A percentile compares a stretch with the other conserved stretches of the same genome.
Evolutionary conservation across 2,888 invertebrate genomes (phyloP).

Genomic region (Andrena camellia): DNA sequence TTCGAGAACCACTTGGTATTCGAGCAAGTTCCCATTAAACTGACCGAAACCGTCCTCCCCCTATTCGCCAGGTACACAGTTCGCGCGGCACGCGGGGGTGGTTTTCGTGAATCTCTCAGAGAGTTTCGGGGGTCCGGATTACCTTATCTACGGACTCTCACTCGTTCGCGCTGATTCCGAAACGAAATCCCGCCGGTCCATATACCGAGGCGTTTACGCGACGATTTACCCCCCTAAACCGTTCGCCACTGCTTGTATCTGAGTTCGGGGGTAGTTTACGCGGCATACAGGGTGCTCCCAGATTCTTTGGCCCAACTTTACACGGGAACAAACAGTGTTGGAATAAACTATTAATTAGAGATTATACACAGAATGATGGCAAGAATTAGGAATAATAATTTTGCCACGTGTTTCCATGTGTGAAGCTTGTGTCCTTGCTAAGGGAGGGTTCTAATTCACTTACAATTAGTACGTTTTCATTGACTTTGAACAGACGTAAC

Average conservation of each 20-base stretch:
- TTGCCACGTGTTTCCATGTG: no score
- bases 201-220: slow-evolving; percentile 76
- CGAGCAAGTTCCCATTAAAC: slow-evolving; percentile 57
- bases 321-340: background rate
- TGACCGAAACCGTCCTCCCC: slow-evolving; percentile 41
- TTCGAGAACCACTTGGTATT: slow-evolving; percentile 39
- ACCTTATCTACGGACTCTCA: slow-evolving; percentile 84
- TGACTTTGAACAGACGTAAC: no score
- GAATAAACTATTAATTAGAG: no score
- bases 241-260: slow-evolving; percentile 40
- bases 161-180: slow-evolving; percentile 76
- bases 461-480: no score
- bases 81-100: slow-evolving; percentile 51
- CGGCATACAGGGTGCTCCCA: slow-evolving; percentile 47
- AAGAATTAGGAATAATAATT: no score
- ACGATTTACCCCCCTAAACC: slow-evolving; percentile 72
- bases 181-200: slow-evolving; percentile 75
- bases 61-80: slow-evolving; percentile 60
- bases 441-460: no score
- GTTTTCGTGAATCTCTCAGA: slow-evolving; percentile 67
- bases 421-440: no score
- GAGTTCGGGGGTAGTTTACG: slow-evolving; percentile 64
- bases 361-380: no score
- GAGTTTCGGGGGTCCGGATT: slow-evolving; percentile 81
- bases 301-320: background rate